These are phyloP conservation scores for Paragorgia papillata DNA, from an alignment of 92 coral and sea anemone genomes.

Conservation along the genomic window DNA sequence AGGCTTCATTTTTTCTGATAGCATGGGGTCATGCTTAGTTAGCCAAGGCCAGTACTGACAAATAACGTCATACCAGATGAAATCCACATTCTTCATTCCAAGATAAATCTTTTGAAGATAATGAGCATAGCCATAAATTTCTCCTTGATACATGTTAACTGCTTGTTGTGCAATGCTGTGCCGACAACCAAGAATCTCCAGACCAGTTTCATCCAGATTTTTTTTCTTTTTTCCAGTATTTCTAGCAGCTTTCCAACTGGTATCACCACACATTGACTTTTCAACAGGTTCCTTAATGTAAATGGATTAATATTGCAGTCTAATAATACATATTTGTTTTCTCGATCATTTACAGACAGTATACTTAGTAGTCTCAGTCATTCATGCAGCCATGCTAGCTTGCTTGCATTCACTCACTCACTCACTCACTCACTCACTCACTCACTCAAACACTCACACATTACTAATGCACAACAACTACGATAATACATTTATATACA, in stretches of 20 bases:
- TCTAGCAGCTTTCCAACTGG: constrained; percentile 48
- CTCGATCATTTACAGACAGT: neutral
- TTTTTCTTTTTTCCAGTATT: constrained; percentile 37
- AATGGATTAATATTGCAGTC: neutral
- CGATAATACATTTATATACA: no score
- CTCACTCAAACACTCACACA: no score
- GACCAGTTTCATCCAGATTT: no score
- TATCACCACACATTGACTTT: constrained; percentile 53
- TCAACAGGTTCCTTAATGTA: neutral
- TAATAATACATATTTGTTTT: neutral
- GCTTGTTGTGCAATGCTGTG: constrained; percentile 49
- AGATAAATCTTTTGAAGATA: constrained; percentile 33
- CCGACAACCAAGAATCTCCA: no score
- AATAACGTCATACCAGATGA: constrained; percentile 49
- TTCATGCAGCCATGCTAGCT: no score
- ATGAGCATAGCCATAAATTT: no score
- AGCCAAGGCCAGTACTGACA: constrained; percentile 59
- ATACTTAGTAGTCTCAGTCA: neutral
- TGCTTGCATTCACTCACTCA: no score
- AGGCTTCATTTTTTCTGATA: constrained; percentile 39
- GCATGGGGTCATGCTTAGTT: constrained; percentile 19
- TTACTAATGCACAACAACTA: no score
- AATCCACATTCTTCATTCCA: constrained; percentile 3
- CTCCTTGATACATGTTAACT: constrained; percentile 45
- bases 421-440: no score